phyloP scores from a whole-genome alignment of 2,797 vertebrate species.

The Cyprinodon diabolis region DNA sequence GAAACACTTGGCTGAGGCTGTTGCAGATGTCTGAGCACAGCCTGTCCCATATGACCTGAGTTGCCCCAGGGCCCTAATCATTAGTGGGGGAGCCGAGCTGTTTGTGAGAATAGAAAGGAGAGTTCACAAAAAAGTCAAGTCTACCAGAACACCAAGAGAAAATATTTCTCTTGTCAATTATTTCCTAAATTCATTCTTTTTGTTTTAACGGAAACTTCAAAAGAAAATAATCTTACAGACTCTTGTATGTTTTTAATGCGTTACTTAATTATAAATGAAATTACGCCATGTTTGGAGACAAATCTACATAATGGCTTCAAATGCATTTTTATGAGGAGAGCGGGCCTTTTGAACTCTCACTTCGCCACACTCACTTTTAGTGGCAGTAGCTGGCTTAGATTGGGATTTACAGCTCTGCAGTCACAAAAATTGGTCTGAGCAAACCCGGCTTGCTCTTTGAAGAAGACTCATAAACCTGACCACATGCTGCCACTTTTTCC shows the following conservation, averaged over 20 bases:
- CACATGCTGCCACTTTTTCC: conserved; percentile 84
- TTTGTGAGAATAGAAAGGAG: conserved; percentile 68
- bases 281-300: conserved; percentile 27
- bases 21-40: conserved; percentile 57
- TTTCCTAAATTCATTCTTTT: not conserved
- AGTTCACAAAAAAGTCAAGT: conserved; percentile 75
- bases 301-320: conserved; percentile 24
- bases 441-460: conserved; percentile 78
- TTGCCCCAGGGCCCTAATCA: conserved; percentile 69
- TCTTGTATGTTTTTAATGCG: not conserved
- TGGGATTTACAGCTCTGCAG: conserved; percentile 80
- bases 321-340: conserved; percentile 46
- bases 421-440: conserved; percentile 76
- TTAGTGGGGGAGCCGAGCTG: conserved; percentile 59
- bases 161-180: conserved; percentile 14
- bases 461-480: conserved; percentile 83
- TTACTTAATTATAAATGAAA: conserved; percentile 40
- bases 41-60: conserved; percentile 41
- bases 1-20: conserved; percentile 65
- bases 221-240: conserved; percentile 18
- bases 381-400: conserved; percentile 59
- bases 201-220: conserved; percentile 16
- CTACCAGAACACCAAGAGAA: conserved; percentile 3
- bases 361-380: conserved; percentile 57
- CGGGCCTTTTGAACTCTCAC: conserved; percentile 57